Base-by-base conservation (phyloP, 2,888 invertebrate species). In the Clitarchus hookeri region DNA sequence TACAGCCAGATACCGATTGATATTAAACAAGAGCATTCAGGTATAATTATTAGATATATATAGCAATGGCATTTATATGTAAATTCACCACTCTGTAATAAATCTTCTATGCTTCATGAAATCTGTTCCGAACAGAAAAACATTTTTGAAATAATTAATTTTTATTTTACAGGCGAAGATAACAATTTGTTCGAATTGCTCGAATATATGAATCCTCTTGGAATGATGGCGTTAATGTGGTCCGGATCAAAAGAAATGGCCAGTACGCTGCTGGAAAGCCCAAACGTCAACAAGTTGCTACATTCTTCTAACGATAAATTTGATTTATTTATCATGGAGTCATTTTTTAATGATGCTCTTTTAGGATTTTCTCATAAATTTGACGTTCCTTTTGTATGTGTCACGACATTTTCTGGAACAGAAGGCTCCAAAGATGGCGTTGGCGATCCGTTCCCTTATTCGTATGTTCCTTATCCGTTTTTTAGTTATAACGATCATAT, bases 401-500 rank as follows among this genome's bases (percentile, higher is more conserved):
- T 92, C 12, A 92, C 92, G 89, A 92, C 93, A 0, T 87, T 93
- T 77, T 92, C 92, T 25, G 91, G 91, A 80, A 91, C 91, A 85
- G 90, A 91, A 80, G 92, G 91, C 89, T 91, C 92, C 88, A 92
- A 92, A 85, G 91, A 91, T 83, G 91, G 92, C 87, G 91, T 92
- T 90, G 93, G 92, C 0, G 90, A 92, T 84, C 91, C 93, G 4
- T 90, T 91, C 0, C 92, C 93, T 0, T 92, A 91, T 89, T 92
- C 93, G 0, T 92, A 92, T 89, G 91, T 93, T 53, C 93, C 93
- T 0, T 92, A 93, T 85, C 90, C 91, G 16, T 91, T 94, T 85
- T 87, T 93, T 77, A 93, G 92, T 48, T 92, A 93, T 25, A 90
- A 91, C 0, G 91, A 91, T 78, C 90, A 91, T 3, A 92, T 94